Evolutionary conservation across 1,140 invertebrate genomes (phyloP).

Genomic region (Aporrectodea caliginosa): DNA sequence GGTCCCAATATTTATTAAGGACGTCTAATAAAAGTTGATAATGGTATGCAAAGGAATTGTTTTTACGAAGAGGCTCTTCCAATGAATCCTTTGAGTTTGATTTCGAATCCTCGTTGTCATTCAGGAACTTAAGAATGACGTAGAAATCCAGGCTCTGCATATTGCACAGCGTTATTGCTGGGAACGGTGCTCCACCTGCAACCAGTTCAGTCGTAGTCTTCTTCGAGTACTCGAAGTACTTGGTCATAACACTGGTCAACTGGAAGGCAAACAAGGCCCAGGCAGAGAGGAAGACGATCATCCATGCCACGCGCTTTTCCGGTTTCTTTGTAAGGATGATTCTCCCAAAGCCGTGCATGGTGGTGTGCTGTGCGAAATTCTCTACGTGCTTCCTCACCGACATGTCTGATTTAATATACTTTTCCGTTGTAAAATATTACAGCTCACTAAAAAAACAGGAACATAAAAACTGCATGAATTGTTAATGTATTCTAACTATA

Average conservation of each 20-base stretch:
- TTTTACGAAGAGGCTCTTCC: not conserved
- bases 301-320: not conserved
- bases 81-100: not conserved
- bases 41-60: not conserved
- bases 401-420: too few relatives aligned
- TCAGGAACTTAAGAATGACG: not conserved
- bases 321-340: not conserved
- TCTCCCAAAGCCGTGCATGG: not conserved
- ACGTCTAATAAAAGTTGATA: not conserved
- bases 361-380: not conserved
- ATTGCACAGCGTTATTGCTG: not conserved
- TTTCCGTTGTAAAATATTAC: too few relatives aligned
- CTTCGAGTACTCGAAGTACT: not conserved
- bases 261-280: not conserved
- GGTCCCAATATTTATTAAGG: not conserved
- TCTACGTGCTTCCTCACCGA: not conserved
- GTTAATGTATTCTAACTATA: too few relatives aligned
- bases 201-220: not conserved
- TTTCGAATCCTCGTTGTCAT: not conserved
- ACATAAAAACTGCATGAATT: too few relatives aligned
- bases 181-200: not conserved
- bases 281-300: not conserved
- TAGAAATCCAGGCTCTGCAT: not conserved
- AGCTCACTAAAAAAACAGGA: too few relatives aligned
- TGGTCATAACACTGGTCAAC: not conserved